Percentiles rank a stretch among this genome's conserved stretches.
Evolutionary conservation across 1,140 invertebrate species (phyloP).

Genomic region (Helicoverpa armigera): DNA sequence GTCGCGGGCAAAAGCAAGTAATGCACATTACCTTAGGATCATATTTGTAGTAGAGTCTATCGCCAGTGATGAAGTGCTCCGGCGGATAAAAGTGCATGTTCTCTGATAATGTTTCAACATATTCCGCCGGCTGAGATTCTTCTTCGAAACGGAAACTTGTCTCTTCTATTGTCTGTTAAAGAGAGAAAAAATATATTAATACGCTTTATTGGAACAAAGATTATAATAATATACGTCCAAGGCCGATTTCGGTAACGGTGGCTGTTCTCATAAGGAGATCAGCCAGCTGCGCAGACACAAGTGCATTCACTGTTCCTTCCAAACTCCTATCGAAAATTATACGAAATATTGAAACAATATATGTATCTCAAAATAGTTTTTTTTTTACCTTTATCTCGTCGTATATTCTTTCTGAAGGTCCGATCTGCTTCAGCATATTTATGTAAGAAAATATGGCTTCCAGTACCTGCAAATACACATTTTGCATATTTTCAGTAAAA

Average conservation of each 20-base stretch:
- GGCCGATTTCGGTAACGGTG: too few species aligned
- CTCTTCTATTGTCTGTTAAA: slow-evolving; percentile 89
- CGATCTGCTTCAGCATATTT: slow-evolving; percentile 89
- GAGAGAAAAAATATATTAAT: slow-evolving; percentile 1
- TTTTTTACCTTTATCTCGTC: slow-evolving; percentile 88
- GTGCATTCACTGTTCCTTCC: too few species aligned
- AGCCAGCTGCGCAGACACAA: too few species aligned
- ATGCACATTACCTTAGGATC: slow-evolving; percentile 88
- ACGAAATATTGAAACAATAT: background rate
- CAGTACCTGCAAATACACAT: slow-evolving; percentile 87
- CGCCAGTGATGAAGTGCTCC: slow-evolving; percentile 92
- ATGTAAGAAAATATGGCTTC: slow-evolving; percentile 92
- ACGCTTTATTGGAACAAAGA: background rate
- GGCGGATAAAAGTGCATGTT: slow-evolving; percentile 93
- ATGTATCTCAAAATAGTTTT: background rate
- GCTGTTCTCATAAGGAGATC: too few species aligned
- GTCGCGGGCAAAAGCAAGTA: too few species aligned
- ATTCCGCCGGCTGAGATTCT: slow-evolving; percentile 90
- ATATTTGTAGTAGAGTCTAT: slow-evolving; percentile 92
- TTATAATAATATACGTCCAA: too few species aligned
- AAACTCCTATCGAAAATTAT: too few species aligned
- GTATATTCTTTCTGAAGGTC: slow-evolving; percentile 91
- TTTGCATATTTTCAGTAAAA: slow-evolving; percentile 1
- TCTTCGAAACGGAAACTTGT: slow-evolving; percentile 90
- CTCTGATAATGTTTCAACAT: slow-evolving; percentile 92